phyloP scores from a whole-genome alignment of 2,888 invertebrate genomes.

The Acleris literana region DNA sequence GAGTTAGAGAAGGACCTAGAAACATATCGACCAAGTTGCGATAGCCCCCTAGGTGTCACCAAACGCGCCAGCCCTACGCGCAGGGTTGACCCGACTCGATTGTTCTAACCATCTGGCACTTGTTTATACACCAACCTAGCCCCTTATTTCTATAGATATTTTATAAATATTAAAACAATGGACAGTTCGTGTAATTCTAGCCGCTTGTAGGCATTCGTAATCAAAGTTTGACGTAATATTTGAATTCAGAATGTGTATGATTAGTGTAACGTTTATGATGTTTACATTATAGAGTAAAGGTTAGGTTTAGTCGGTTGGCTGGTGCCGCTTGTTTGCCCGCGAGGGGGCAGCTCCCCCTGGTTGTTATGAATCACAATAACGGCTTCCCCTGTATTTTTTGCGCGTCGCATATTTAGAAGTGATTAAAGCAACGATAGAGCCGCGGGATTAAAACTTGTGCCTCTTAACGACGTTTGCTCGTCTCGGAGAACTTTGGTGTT shows the following conservation, averaged over 20 bases:
- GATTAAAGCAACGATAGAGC: conserved; percentile 74
- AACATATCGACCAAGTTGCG: too few species aligned
- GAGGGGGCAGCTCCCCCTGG: conserved; percentile 39
- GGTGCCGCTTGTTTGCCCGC: conserved; percentile 15
- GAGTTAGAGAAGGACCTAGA: too few species aligned
- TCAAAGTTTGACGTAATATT: conserved; percentile 31
- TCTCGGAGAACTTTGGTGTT: conserved; percentile 70
- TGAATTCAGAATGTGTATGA: conserved; percentile 32
- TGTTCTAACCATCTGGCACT: conserved; percentile 21
- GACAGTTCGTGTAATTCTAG: conserved; percentile 9
- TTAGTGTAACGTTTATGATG: conserved; percentile 22
- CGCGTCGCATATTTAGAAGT: conserved; percentile 74
- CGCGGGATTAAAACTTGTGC: conserved; percentile 71
- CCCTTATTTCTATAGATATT: conserved; percentile 23
- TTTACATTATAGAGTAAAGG: conserved; percentile 3
- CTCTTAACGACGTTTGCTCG: conserved; percentile 65
- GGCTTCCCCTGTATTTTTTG: conserved; percentile 73
- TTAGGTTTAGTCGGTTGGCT: conserved; percentile 14
- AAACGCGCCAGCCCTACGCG: conserved; percentile 11
- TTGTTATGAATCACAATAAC: conserved; percentile 82
- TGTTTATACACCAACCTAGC: conserved; percentile 23
- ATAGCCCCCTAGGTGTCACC: conserved; percentile 6
- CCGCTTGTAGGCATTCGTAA: conserved; percentile 19
- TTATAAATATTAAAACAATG: conserved; percentile 26
- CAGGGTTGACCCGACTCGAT: conserved; percentile 17